Evolutionary conservation across 1,140 invertebrate species (phyloP).

Genomic region (Agrilus planipennis): DNA sequence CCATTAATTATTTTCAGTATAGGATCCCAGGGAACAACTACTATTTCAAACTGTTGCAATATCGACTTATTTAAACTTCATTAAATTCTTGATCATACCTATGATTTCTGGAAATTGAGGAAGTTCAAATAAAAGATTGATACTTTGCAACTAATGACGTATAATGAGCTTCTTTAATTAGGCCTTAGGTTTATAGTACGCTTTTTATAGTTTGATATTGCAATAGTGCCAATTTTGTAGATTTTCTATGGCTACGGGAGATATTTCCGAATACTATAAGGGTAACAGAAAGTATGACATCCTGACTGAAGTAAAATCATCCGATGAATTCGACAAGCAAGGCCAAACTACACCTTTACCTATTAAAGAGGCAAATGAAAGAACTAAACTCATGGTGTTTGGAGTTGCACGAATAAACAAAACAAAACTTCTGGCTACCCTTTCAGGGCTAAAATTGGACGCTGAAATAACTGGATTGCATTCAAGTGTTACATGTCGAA

Average conservation of each 20-base stretch:
- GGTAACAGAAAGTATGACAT: constrained; percentile 42
- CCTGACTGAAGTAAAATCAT: constrained; percentile 30
- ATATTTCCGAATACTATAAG: constrained; percentile 40
- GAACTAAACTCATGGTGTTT: constrained; percentile 30
- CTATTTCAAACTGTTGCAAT: no score
- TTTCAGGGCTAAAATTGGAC: constrained; percentile 87
- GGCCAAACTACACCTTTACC: constrained; percentile 23
- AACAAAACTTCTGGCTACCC: constrained; percentile 74
- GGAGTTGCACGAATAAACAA: constrained; percentile 78
- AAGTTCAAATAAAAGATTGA: no score
- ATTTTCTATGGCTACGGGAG: constrained; percentile 36
- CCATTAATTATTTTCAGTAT: background rate
- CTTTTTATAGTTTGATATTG: no score
- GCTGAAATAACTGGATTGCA: constrained; percentile 79
- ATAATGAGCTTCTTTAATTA: no score
- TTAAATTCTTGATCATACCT: no score
- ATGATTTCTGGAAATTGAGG: no score
- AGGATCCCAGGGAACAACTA: background rate
- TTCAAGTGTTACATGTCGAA: constrained; percentile 60
- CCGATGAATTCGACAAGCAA: constrained; percentile 37
- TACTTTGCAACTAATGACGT: no score
- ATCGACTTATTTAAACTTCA: no score
- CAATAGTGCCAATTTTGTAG: no score
- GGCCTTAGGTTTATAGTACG: no score
- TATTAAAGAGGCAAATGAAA: constrained; percentile 18